Conservation (phyloP, 2,888 invertebrate genomes). For the Eumacrocentrus americanus region DNA sequence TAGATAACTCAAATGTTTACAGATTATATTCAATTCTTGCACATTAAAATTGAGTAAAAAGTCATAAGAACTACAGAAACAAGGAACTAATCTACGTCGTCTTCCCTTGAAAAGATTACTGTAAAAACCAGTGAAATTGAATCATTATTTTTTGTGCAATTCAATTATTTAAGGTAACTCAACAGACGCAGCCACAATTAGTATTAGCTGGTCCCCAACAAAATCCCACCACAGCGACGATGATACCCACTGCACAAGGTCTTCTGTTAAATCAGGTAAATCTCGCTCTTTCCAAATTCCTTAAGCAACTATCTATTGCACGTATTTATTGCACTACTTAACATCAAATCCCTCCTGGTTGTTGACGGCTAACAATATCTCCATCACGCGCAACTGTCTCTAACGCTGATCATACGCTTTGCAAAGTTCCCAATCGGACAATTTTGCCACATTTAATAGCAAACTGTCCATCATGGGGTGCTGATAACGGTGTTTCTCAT, state of each 20-base stretch:
- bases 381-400: neutral
- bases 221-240: constrained; percentile 57
- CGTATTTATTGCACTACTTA: neutral
- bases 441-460: neutral
- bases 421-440: neutral
- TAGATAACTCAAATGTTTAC: no score
- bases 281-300: constrained; percentile 1
- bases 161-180: constrained; percentile 50
- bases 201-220: constrained; percentile 61
- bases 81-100: no score
- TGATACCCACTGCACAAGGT: constrained; percentile 61
- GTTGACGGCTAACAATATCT: neutral
- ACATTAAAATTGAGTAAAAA: no score
- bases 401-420: neutral
- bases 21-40: no score
- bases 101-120: no score
- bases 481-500: constrained; percentile 45
- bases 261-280: constrained; percentile 61
- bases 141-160: constrained; percentile 9
- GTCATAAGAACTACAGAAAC: neutral
- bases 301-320: neutral
- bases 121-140: no score
- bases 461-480: constrained; percentile 8
- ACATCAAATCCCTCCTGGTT: neutral
- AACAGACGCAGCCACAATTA: constrained; percentile 61